These are phyloP conservation scores for Sibirionetta formosa DNA, from an alignment of 2,797 vertebrate species.

Conservation along the genomic window DNA sequence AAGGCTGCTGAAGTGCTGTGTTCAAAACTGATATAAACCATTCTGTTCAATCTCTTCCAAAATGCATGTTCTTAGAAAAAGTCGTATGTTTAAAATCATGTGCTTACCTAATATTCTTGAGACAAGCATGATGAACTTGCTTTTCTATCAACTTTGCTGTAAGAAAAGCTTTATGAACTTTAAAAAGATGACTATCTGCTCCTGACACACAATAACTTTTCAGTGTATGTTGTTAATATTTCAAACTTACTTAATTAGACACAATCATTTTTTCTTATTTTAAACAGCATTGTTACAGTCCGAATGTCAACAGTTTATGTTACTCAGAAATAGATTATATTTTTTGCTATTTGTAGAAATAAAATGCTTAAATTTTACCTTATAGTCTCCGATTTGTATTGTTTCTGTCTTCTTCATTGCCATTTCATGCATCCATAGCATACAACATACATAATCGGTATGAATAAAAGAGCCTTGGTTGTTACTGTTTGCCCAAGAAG, in stretches of 20 bases:
- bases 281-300: background rate
- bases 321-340: background rate
- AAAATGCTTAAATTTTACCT: constrained; percentile 19
- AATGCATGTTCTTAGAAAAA: background rate
- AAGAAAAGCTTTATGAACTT: background rate
- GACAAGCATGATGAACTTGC: background rate
- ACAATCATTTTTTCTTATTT: background rate
- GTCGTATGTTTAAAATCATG: background rate
- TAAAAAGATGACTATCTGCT: background rate
- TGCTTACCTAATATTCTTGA: background rate
- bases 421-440: background rate
- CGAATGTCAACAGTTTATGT: background rate
- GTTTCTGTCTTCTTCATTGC: background rate
- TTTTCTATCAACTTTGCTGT: background rate
- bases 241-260: background rate
- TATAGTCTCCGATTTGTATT: background rate
- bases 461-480: background rate
- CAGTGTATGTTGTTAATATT: accelerated
- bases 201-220: background rate
- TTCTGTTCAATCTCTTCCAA: background rate
- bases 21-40: background rate
- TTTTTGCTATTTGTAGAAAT: background rate
- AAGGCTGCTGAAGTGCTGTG: background rate
- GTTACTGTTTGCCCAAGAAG: background rate
- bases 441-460: accelerated